Conservation (phyloP, 2,888 invertebrate species). For the Acrobasis repandana region DNA sequence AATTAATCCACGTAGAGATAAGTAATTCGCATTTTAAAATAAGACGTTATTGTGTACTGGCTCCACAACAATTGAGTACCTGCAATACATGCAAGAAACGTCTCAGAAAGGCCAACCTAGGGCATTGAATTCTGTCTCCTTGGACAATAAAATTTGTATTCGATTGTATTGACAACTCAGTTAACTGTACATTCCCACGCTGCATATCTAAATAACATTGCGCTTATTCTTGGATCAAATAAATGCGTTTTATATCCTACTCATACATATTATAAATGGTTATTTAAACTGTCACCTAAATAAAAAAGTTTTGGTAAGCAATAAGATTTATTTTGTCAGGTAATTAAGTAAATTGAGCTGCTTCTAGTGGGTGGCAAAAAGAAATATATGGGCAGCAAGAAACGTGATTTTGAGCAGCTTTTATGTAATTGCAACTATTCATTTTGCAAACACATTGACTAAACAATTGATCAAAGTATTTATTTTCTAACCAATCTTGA, state of each 20-base stretch:
- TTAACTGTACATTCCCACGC: not conserved
- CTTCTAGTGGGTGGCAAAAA: no score
- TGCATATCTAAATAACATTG: not conserved
- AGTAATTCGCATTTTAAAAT: not conserved
- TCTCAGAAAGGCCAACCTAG: conserved; percentile 29
- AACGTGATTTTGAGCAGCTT: no score
- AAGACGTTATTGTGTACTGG: not conserved
- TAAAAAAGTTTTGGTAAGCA: no score
- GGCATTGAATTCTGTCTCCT: conserved; percentile 19
- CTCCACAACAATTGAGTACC: not conserved
- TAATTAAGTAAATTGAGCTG: no score
- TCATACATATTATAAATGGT: no score
- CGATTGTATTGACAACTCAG: conserved; percentile 10
- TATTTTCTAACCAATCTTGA: no score
- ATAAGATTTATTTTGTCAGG: no score
- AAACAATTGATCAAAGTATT: no score
- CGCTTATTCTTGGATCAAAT: not conserved
- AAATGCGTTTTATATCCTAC: not conserved
- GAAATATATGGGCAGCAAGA: no score
- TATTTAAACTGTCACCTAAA: no score
- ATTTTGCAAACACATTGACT: no score
- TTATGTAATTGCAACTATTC: no score
- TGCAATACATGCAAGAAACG: conserved; percentile 28
- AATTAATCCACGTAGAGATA: not conserved
- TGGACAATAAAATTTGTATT: conserved; percentile 20